Conservation (phyloP, 2,113 vertebrate species). For the Sander lucioperca region DNA sequence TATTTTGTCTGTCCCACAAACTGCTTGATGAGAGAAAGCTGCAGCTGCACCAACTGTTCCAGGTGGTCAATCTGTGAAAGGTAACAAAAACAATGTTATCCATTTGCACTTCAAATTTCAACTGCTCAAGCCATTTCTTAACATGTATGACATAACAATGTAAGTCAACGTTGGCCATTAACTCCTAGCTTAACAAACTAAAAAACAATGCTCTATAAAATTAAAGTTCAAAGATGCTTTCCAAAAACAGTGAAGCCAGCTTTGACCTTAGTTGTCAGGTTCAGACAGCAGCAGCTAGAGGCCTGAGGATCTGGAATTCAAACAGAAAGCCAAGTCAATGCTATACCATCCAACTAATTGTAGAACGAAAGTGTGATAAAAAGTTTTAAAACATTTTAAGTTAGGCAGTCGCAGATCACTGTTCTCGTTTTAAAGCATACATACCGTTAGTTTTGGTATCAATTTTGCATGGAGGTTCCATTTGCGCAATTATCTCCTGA, state of each 20-base stretch:
- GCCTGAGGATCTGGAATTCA: slow-evolving; percentile 43
- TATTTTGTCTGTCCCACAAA: slow-evolving; percentile 50
- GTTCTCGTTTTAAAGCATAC: slow-evolving; percentile 16
- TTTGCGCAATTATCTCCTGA: slow-evolving; percentile 32
- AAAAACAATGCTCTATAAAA: neutral
- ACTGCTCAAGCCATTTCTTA: neutral
- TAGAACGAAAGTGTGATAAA: neutral
- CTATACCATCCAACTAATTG: neutral
- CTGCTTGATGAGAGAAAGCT: slow-evolving; percentile 66
- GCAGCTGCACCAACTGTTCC: slow-evolving; percentile 70
- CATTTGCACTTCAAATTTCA: neutral
- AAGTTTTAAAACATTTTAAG: neutral
- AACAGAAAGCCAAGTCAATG: neutral
- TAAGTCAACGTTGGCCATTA: neutral
- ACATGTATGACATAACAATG: neutral
- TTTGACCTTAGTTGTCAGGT: slow-evolving; percentile 77
- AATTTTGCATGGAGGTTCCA: slow-evolving; percentile 6
- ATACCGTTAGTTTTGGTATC: slow-evolving; percentile 45
- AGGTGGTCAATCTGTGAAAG: slow-evolving; percentile 75
- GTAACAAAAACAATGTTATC: neutral
- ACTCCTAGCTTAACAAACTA: neutral
- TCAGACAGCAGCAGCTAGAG: slow-evolving; percentile 69
- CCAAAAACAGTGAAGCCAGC: neutral
- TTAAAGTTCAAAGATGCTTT: neutral
- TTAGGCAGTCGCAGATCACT: neutral